Evolutionary conservation across 2,888 invertebrate genomes (phyloP).

Genomic region (Agrochola litura): DNA sequence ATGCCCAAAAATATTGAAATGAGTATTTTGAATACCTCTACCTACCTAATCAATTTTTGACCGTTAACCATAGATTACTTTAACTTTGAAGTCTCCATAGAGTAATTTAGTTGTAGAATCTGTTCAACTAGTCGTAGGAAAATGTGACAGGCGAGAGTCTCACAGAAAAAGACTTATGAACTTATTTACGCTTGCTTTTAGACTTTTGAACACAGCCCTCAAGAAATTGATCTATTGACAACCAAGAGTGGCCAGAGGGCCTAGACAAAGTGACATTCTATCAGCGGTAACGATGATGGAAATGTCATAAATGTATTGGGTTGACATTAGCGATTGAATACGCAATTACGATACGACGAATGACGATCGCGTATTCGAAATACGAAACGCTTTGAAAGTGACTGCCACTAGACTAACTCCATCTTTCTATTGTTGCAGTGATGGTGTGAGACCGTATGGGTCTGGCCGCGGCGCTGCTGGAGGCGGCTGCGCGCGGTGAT

Average conservation of each 20-base stretch:
- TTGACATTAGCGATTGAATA: too few relatives aligned
- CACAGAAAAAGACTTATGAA: too few relatives aligned
- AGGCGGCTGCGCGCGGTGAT: constrained; percentile 96
- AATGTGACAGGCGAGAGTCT: too few relatives aligned
- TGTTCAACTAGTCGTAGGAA: too few relatives aligned
- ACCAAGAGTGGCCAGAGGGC: not conserved
- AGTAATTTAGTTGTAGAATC: too few relatives aligned
- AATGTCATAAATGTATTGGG: not conserved
- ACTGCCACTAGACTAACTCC: not conserved
- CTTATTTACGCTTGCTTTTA: not conserved
- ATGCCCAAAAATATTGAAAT: constrained; percentile 15
- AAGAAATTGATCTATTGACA: not conserved
- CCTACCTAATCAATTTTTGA: constrained; percentile 7
- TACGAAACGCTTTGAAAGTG: not conserved
- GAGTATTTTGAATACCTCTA: not conserved
- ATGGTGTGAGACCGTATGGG: constrained; percentile 89
- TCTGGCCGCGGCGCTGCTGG: constrained; percentile 93
- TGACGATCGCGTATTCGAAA: not conserved
- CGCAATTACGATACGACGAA: too few relatives aligned
- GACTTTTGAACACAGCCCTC: not conserved
- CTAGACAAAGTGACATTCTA: not conserved
- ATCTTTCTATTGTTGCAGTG: constrained; percentile 75
- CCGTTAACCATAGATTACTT: constrained; percentile 23
- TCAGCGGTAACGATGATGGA: not conserved
- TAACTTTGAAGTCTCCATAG: not conserved